phyloP scores from a whole-genome alignment of 2,888 invertebrate species.

The Rhingia rostrata region DNA sequence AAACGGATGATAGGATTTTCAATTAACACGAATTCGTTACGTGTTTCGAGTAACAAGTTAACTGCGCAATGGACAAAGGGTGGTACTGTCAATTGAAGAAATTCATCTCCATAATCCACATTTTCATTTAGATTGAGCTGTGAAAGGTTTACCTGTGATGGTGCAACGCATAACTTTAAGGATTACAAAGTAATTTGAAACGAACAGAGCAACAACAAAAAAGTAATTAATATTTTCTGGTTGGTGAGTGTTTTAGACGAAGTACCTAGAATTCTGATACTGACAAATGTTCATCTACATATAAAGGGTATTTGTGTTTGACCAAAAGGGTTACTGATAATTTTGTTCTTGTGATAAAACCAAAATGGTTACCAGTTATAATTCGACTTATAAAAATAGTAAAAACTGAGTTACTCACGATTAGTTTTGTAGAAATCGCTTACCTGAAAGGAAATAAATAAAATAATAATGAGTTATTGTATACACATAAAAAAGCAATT shows the following conservation, averaged over 20 bases:
- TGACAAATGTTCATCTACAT: not conserved
- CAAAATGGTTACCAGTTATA: no score
- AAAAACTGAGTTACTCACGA: not conserved
- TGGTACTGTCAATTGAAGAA: constrained; percentile 44
- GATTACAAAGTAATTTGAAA: constrained; percentile 64
- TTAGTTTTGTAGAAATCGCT: not conserved
- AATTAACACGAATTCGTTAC: constrained; percentile 73
- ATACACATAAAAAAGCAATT: not conserved
- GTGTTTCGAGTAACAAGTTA: constrained; percentile 32
- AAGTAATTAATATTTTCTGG: constrained; percentile 44
- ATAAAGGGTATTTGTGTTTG: not conserved
- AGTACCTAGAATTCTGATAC: no score
- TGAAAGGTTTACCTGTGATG: constrained; percentile 35
- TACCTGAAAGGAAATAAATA: not conserved
- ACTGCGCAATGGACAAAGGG: constrained; percentile 10
- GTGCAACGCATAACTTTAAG: constrained; percentile 60
- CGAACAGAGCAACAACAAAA: constrained; percentile 32
- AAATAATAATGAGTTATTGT: not conserved
- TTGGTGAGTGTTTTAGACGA: not conserved
- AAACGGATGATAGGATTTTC: constrained; percentile 70
- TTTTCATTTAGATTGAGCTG: constrained; percentile 70
- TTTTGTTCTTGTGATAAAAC: no score
- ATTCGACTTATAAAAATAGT: not conserved
- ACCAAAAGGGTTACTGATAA: no score
- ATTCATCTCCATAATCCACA: constrained; percentile 52